Base-by-base conservation (phyloP, 92 coral and sea anemone genomes). In the Bergia sp. region DNA sequence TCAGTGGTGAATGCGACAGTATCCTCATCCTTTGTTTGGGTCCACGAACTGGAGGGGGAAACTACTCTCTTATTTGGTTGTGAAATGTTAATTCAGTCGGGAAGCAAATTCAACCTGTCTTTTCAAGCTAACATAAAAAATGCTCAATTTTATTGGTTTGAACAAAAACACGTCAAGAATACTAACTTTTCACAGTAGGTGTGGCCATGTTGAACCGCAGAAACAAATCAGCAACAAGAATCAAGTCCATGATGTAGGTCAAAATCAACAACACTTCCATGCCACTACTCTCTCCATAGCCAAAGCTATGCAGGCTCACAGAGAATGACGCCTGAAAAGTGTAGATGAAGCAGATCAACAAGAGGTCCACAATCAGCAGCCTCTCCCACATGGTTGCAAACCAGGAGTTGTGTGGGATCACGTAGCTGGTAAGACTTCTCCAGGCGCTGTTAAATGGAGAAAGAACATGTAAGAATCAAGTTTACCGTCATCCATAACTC, bases 141-240 rank as follows among this genome's bases (percentile, higher is more conserved):
- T 57, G 76, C 82, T 42, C 49, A 18, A 39, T 18, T 42, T 10
- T 7, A 64, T 40, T 37, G 3, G 42, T 42, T 38, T 29, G n/a
- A 7, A 41, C 6, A 71, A 61, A 18, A 21, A 15, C 47, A 38
- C 0, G 44, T 37, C 37, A 43, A 64, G 39, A 23, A 47, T 45
- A 50, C 89, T 84, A 53, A 93, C 98, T 90, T 71, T 95, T 83
- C 41, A 86, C 53, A 12, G 87, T 88, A 8, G 90, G 86, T 9
- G 98, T 94, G 0, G 98, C 98, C 89, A 93, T 77, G 92, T 95
- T 95, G 77, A 95, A 95, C 44, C 98, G 92, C 89, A 95, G 47
- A 9, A 95, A 75, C 66, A 93, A 92, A 82, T 95, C 98, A 53
- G 82, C 36, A 23, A 94, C 81, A 44, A 95, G 82, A 5, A 95